Base-by-base conservation (phyloP, 2,113 vertebrate species). In the Polypterus bichir region DNA sequence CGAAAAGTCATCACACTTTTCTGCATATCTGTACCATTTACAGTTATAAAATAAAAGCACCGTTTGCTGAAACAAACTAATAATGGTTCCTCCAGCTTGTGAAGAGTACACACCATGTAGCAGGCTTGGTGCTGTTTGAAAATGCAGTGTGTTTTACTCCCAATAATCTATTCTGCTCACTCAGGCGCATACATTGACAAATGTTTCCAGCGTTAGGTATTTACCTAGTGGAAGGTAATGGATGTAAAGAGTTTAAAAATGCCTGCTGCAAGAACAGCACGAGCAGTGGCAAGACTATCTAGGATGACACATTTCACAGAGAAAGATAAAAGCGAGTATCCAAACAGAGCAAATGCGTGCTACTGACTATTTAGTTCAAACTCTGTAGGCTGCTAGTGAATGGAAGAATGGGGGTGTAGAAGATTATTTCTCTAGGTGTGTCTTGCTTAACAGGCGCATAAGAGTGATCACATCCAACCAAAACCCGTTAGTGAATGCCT, bases 151-250 rank as follows among this genome's bases (percentile, higher is more conserved):
- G 68, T 82, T 82, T 82, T 80, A 77, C 78, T 57, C 70, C 82
- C 79, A 83, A 84, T 84, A 81, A 84, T 81, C 80, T 82, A 79
- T 79, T 80, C 76, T 83, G 82, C 67, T 83, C 82, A 81, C 77
- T 76, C 80, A 84, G 79, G 79, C 80, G 78, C 76, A 76, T 77
- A 81, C 80, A 77, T 78, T 83, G 82, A 84, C 82, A 84, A 84
- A 84, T 84, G 82, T 82, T 81, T 81, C 77, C 76, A 72, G 77
- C 79, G 74, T 80, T 79, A 78, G 75, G 80, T 82, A 80, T 82
- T 84, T 80, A 82, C 82, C 82, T 81, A 77, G 74, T 79, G 75
- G 72, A 81, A 79, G 80, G 79, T 84, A 82, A 84, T 84, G 79
- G 80, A 84, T 84, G 82, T 79, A 81, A 79, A 75, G 79, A 76